Percentiles rank a stretch among this genome's conserved stretches.
phyloP scores from a whole-genome alignment of 2,797 vertebrate genomes.

The Macropodus opercularis region DNA sequence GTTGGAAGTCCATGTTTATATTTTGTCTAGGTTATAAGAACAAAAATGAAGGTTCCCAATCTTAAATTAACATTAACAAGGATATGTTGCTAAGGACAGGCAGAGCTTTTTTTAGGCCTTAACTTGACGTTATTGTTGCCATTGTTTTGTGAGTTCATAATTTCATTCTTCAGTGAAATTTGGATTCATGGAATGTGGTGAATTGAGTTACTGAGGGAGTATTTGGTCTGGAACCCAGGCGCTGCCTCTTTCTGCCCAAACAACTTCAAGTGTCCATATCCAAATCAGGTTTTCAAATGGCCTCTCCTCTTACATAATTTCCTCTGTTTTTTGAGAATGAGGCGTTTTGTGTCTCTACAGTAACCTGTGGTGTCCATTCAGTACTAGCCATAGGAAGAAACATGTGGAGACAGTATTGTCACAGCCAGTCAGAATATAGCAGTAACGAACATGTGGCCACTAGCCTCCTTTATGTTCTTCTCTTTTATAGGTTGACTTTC shows the following conservation, averaged over 20 bases:
- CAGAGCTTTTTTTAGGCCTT: background rate
- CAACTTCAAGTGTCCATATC: conserved; percentile 62
- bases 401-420: conserved; percentile 30
- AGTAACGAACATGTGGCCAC: conserved; percentile 30
- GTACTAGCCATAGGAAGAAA: conserved; percentile 51
- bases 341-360: conserved; percentile 72
- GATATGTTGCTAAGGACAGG: conserved; percentile 20
- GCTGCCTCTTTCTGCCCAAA: conserved; percentile 53
- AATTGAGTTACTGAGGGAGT: conserved; percentile 34
- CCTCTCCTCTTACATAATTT: conserved; percentile 43
- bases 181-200: conserved; percentile 15
- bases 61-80: conserved; percentile 24
- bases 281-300: conserved; percentile 68
- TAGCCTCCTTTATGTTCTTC: conserved; percentile 38
- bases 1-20: conserved; percentile 57
- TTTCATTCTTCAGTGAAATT: conserved; percentile 25
- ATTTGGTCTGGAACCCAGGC: conserved; percentile 65
- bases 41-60: conserved; percentile 20
- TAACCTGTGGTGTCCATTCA: conserved; percentile 71
- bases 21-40: conserved; percentile 31
- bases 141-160: conserved; percentile 8
- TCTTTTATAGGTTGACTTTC: conserved; percentile 26
- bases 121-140: background rate
- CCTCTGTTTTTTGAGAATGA: conserved; percentile 58
- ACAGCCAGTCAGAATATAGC: conserved; percentile 31